A percentile compares a stretch with the other conserved stretches of the same genome.
Evolutionary conservation across 2,888 invertebrate species (phyloP).

Genomic region (Rutpela maculata): DNA sequence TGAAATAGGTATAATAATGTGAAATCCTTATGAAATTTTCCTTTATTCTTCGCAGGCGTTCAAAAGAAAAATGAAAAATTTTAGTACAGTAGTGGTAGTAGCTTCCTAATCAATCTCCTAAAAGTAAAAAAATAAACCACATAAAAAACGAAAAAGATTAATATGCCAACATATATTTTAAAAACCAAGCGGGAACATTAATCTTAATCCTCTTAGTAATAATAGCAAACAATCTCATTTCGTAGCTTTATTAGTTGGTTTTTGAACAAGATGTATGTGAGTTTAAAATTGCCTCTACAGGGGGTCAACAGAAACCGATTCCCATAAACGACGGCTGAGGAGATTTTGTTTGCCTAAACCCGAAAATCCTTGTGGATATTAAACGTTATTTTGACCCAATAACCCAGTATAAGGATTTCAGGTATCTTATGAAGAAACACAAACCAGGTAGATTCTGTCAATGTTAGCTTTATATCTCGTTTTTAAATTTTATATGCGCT

Average conservation of each 20-base stretch:
- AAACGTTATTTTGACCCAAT: slow-evolving; percentile 65
- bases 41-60: too few relatives aligned
- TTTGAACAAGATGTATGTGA: slow-evolving; percentile 50
- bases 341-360: slow-evolving; percentile 49
- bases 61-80: background rate
- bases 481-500: slow-evolving; percentile 39
- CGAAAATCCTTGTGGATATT: slow-evolving; percentile 50
- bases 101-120: slow-evolving; percentile 29
- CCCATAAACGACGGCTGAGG: slow-evolving; percentile 51
- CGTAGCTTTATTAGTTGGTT: slow-evolving; percentile 41
- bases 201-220: slow-evolving; percentile 49
- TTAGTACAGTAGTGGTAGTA: slow-evolving; percentile 7
- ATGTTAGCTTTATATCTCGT: slow-evolving; percentile 2
- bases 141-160: slow-evolving; percentile 53
- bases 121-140: background rate
- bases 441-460: slow-evolving; percentile 36
- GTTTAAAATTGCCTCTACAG: slow-evolving; percentile 55
- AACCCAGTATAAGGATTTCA: slow-evolving; percentile 64
- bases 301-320: slow-evolving; percentile 52
- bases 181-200: slow-evolving; percentile 53
- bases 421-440: slow-evolving; percentile 45
- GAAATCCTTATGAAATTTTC: too few relatives aligned
- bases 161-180: slow-evolving; percentile 50
- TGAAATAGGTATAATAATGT: too few relatives aligned
- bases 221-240: slow-evolving; percentile 42